A percentile compares a stretch with the other conserved stretches of the same genome.
Evolutionary conservation across 1,140 invertebrate genomes (phyloP).

Genomic region (Conus ventricosus): DNA sequence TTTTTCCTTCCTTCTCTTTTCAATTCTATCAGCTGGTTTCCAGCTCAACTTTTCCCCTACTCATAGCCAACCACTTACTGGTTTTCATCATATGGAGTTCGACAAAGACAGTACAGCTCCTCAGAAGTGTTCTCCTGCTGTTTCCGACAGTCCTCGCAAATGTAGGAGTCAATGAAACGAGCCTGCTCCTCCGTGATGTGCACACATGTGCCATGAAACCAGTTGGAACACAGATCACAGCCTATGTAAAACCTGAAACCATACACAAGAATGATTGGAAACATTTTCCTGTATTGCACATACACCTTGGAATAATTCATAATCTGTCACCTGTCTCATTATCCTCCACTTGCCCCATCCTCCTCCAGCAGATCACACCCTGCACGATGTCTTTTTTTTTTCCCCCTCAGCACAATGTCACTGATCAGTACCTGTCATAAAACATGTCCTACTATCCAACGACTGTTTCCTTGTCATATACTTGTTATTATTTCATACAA

Average conservation of each 20-base stretch:
- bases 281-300: not conserved
- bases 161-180: conserved; percentile 95
- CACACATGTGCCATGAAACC: conserved; percentile 98
- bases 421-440: too few species aligned
- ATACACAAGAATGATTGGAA: not conserved
- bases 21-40: too few species aligned
- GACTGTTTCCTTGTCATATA: too few species aligned
- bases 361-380: not conserved
- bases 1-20: too few species aligned
- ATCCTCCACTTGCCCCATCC: not conserved
- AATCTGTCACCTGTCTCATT: not conserved
- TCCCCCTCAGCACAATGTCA: too few species aligned
- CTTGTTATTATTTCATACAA: too few species aligned
- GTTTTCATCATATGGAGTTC: conserved; percentile 97
- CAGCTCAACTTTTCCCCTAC: too few species aligned
- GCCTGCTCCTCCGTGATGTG: conserved; percentile 94
- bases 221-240: conserved; percentile 98
- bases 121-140: conserved; percentile 85
- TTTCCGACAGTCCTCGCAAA: conserved; percentile 90
- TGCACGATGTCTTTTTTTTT: too few species aligned
- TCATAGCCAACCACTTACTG: conserved; percentile 82
- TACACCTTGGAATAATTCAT: not conserved
- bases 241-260: conserved; percentile 94
- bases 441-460: too few species aligned
- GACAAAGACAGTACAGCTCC: conserved; percentile 96